Evolutionary conservation across 2,888 invertebrate genomes (phyloP).

Genomic region (Drosophila austrosaltans): DNA sequence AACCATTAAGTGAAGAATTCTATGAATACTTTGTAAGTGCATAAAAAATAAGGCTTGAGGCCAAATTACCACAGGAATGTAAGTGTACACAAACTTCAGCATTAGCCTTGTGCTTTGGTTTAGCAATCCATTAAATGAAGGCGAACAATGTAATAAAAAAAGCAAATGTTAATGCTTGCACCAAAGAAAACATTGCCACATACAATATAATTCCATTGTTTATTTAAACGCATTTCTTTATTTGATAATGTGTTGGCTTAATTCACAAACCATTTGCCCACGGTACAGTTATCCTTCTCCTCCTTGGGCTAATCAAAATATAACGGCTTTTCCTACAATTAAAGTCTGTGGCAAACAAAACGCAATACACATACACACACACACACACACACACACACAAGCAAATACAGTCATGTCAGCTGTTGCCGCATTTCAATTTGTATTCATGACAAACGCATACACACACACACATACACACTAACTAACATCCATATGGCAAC

Average conservation of each 20-base stretch:
- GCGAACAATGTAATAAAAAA: neutral
- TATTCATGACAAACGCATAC: slow-evolving; percentile 52
- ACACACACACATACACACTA: slow-evolving; percentile 14
- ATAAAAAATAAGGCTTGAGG: no score
- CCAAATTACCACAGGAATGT: no score
- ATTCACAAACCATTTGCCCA: neutral
- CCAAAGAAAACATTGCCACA: neutral
- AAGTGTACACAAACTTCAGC: neutral
- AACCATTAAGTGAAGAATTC: no score
- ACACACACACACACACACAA: neutral
- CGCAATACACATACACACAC: slow-evolving; percentile 10
- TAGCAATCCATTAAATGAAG: neutral
- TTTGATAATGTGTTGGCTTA: slow-evolving; percentile 15
- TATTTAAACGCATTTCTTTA: neutral
- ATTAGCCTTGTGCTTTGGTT: neutral
- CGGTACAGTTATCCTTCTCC: neutral
- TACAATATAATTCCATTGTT: slow-evolving; percentile 5
- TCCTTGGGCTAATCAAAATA: slow-evolving; percentile 49
- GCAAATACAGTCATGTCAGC: slow-evolving; percentile 17
- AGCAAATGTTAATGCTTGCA: neutral
- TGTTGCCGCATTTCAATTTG: slow-evolving; percentile 48
- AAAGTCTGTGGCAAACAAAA: slow-evolving; percentile 39
- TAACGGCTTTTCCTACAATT: slow-evolving; percentile 54
- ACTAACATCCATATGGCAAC: slow-evolving; percentile 8
- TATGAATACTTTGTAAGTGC: no score